phyloP scores from a whole-genome alignment of 1,140 invertebrate species.

The Brachionus plicatilis region DNA sequence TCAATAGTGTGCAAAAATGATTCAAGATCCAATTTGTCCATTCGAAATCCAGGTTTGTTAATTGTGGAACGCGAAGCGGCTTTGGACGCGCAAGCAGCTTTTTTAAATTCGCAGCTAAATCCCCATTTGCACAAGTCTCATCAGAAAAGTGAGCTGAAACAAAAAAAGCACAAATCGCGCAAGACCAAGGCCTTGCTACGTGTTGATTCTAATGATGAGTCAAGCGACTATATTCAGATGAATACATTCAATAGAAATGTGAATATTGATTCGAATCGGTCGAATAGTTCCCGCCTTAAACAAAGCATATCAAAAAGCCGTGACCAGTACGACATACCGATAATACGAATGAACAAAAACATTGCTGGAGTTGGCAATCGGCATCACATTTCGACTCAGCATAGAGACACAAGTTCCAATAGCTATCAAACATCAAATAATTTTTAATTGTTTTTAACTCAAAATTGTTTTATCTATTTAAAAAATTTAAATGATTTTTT shows the following conservation, averaged over 20 bases:
- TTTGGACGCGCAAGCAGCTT: not conserved
- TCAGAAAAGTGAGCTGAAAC: not conserved
- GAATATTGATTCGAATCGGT: not conserved
- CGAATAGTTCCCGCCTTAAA: not conserved
- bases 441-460: not conserved
- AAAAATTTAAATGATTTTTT: not conserved
- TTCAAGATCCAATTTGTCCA: constrained; percentile 13
- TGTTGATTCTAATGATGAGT: not conserved
- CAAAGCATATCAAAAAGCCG: not conserved
- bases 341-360: not conserved
- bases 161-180: not conserved
- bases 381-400: not conserved
- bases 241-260: not conserved
- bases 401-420: not conserved
- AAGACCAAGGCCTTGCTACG: not conserved
- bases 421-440: not conserved
- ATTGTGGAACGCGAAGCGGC: constrained; percentile 1
- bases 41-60: constrained; percentile 13
- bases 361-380: not conserved
- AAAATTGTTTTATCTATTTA: not conserved
- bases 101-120: not conserved
- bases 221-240: not conserved
- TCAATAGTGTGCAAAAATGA: constrained; percentile 18
- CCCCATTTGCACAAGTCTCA: not conserved
- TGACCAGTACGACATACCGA: constrained; percentile 1